These are phyloP conservation scores for Diplazon laetatorius DNA, from an alignment of 2,888 invertebrate genomes.

Conservation along the genomic window DNA sequence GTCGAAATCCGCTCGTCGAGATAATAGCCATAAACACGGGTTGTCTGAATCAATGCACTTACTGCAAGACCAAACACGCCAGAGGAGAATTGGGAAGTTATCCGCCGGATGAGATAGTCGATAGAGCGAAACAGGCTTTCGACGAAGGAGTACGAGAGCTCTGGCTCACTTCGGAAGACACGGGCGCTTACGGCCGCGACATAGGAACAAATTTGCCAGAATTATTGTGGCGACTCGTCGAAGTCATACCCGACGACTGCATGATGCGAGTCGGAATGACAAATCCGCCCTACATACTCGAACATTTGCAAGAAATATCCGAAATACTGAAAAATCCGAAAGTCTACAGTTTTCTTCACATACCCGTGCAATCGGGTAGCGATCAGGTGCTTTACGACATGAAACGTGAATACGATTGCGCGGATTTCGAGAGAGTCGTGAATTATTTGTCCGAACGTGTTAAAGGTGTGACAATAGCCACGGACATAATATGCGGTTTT, in stretches of 20 bases:
- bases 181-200: conserved; percentile 98
- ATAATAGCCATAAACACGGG: conserved; percentile 98
- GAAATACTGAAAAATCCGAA: conserved; percentile 93
- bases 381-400: conserved; percentile 96
- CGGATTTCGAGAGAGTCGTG: conserved; percentile 95
- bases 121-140: conserved; percentile 93
- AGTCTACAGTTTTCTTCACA: conserved; percentile 97
- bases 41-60: conserved; percentile 98
- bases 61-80: conserved; percentile 99
- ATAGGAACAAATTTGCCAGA: conserved; percentile 94
- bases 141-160: conserved; percentile 97
- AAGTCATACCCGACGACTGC: conserved; percentile 89
- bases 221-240: conserved; percentile 92
- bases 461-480: conserved; percentile 95
- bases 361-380: conserved; percentile 99
- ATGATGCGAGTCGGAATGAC: conserved; percentile 97
- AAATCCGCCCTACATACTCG: conserved; percentile 98
- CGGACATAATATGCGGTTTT: conserved; percentile 99
- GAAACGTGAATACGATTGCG: conserved; percentile 96
- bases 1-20: conserved; percentile 97
- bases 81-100: conserved; percentile 98
- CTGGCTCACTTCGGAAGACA: conserved; percentile 99
- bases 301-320: conserved; percentile 95
- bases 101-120: conserved; percentile 93
- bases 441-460: conserved; percentile 92